Percentiles rank a stretch among this genome's conserved stretches.
These are phyloP conservation scores for Crypturellus undulatus DNA, from an alignment of 2,113 vertebrate species.

Conservation along the genomic window DNA sequence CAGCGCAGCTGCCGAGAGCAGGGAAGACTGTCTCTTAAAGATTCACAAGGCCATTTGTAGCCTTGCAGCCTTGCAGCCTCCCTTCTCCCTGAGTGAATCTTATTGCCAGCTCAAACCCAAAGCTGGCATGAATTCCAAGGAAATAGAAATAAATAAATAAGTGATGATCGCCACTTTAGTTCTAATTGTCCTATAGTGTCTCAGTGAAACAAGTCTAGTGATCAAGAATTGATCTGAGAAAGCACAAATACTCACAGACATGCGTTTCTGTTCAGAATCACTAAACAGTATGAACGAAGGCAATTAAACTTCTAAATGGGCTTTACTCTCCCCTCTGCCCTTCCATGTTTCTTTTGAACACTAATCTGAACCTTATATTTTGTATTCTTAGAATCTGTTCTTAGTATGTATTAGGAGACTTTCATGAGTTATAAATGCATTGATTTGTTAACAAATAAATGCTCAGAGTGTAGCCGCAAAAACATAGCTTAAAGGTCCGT, in stretches of 20 bases:
- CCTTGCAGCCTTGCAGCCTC: background rate
- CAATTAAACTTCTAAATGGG: background rate
- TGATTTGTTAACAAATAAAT: background rate
- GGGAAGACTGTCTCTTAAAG: background rate
- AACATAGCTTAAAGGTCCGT: background rate
- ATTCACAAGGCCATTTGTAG: rapidly evolving
- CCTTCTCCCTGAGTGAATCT: background rate
- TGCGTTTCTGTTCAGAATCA: background rate
- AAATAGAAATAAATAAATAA: background rate
- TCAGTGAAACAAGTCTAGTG: background rate
- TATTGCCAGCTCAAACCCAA: background rate
- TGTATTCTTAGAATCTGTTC: background rate
- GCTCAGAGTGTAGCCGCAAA: background rate
- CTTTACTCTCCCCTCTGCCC: rapidly evolving
- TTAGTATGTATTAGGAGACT: background rate
- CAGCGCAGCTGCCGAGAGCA: background rate
- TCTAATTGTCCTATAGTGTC: background rate
- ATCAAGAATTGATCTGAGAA: background rate
- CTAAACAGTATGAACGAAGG: background rate
- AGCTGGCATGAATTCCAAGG: background rate
- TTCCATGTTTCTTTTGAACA: background rate
- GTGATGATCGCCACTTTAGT: rapidly evolving
- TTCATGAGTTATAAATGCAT: rapidly evolving
- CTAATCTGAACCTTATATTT: background rate
- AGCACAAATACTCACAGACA: background rate